These are phyloP conservation scores for Drosophila sordidula DNA, from an alignment of 2,888 invertebrate genomes.

Conservation along the genomic window DNA sequence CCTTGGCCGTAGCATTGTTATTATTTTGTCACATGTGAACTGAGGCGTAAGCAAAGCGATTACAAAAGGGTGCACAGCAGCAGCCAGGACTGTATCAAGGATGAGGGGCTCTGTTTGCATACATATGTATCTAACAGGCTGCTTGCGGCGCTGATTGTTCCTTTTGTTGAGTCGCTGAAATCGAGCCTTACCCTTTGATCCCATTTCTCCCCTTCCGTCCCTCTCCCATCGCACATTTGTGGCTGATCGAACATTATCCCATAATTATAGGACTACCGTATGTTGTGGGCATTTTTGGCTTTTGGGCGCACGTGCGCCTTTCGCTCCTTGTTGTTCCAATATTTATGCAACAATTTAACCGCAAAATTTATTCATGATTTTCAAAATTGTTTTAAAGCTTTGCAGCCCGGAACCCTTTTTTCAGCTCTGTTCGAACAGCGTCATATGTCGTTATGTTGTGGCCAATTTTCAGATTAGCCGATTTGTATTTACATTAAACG, in stretches of 20 bases:
- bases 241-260: slow-evolving; percentile 82
- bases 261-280: slow-evolving; percentile 83
- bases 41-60: slow-evolving; percentile 77
- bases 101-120: slow-evolving; percentile 48
- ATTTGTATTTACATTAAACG: slow-evolving; percentile 60
- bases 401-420: slow-evolving; percentile 53
- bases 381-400: slow-evolving; percentile 70
- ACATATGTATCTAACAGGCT: slow-evolving; percentile 50
- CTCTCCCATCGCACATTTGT: background rate
- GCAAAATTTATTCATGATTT: slow-evolving; percentile 83
- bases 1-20: slow-evolving; percentile 46
- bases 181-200: slow-evolving; percentile 81
- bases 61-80: slow-evolving; percentile 64
- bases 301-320: slow-evolving; percentile 60
- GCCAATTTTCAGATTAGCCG: slow-evolving; percentile 74
- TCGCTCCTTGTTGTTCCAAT: slow-evolving; percentile 52
- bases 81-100: slow-evolving; percentile 1
- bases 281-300: slow-evolving; percentile 49
- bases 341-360: slow-evolving; percentile 83
- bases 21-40: slow-evolving; percentile 82
- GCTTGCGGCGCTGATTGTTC: slow-evolving; percentile 81
- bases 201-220: slow-evolving; percentile 16
- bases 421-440: slow-evolving; percentile 9
- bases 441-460: slow-evolving; percentile 55
- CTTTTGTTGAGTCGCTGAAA: slow-evolving; percentile 71